These are phyloP conservation scores for Orycteropus afer DNA, from an alignment of 2,113 vertebrate species.

Conservation along the genomic window DNA sequence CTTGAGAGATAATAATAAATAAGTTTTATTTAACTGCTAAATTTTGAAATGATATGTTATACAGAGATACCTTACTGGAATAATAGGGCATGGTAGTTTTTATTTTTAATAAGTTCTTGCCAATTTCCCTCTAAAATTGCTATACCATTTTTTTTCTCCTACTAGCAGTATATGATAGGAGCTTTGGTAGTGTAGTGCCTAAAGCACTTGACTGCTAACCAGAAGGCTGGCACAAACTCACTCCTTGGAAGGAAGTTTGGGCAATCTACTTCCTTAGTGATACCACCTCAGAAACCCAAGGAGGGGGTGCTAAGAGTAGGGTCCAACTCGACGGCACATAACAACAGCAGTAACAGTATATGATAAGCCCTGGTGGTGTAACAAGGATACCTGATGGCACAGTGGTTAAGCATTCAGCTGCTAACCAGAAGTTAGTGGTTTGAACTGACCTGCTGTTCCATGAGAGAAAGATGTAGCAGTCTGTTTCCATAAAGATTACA, in stretches of 20 bases:
- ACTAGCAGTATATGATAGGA: background rate
- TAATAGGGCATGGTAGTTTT: background rate
- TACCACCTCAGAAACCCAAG: too few species aligned
- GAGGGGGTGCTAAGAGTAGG: too few species aligned
- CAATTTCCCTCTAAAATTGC: background rate
- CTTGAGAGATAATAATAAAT: background rate
- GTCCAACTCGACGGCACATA: too few species aligned
- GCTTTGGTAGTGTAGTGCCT: background rate
- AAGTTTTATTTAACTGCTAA: background rate
- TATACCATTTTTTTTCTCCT: background rate
- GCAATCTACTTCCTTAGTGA: too few species aligned
- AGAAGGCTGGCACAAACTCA: too few species aligned
- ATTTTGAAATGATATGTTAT: background rate
- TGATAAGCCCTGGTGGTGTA: background rate
- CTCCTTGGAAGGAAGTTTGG: too few species aligned
- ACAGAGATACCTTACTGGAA: background rate
- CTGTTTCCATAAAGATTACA: background rate
- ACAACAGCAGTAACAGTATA: too few species aligned
- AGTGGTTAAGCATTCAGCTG: background rate
- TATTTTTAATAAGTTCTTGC: background rate
- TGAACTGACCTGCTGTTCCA: background rate
- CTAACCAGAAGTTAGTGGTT: background rate
- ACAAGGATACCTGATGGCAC: too few species aligned
- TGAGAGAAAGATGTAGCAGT: background rate
- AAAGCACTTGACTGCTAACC: too few species aligned